phyloP scores from a whole-genome alignment of 2,113 vertebrate species.

The Lepisosteus osseus region DNA sequence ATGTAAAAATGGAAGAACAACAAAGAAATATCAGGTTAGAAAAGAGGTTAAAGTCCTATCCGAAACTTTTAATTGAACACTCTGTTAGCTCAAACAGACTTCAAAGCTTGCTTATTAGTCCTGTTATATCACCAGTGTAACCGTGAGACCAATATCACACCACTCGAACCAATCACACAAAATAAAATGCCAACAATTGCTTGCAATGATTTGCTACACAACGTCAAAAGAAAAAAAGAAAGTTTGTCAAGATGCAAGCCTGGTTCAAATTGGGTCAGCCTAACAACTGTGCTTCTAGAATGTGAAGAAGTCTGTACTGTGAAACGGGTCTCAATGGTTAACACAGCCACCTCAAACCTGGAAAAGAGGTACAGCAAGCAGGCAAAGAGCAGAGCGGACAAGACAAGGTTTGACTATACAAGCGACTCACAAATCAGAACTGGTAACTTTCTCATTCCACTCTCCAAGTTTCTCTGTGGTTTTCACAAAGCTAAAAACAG shows the following conservation, averaged over 20 bases:
- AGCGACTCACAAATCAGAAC: slow-evolving; percentile 81
- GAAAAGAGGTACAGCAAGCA: slow-evolving; percentile 2
- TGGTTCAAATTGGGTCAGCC: no score
- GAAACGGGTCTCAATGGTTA: slow-evolving; percentile 13
- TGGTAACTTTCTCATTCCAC: slow-evolving; percentile 81
- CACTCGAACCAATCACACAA: no score
- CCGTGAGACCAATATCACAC: slow-evolving; percentile 4
- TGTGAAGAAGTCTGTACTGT: not conserved
- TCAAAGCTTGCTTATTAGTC: not conserved
- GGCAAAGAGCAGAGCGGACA: slow-evolving; percentile 13
- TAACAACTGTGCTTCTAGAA: not conserved
- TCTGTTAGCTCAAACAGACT: not conserved
- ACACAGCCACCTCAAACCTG: no score
- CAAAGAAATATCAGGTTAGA: not conserved
- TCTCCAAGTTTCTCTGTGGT: slow-evolving; percentile 79
- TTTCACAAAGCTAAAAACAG: slow-evolving; percentile 82
- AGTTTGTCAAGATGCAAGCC: no score
- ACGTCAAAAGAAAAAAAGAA: no score
- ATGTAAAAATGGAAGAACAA: not conserved
- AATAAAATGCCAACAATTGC: no score
- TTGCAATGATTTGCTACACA: no score
- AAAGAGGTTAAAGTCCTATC: not conserved
- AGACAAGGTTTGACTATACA: slow-evolving; percentile 22
- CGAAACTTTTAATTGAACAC: slow-evolving; percentile 6
- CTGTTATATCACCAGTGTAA: not conserved